These are phyloP conservation scores for Bombus haemorrhoidalis DNA, from an alignment of 1,140 invertebrate genomes.

Conservation along the genomic window DNA sequence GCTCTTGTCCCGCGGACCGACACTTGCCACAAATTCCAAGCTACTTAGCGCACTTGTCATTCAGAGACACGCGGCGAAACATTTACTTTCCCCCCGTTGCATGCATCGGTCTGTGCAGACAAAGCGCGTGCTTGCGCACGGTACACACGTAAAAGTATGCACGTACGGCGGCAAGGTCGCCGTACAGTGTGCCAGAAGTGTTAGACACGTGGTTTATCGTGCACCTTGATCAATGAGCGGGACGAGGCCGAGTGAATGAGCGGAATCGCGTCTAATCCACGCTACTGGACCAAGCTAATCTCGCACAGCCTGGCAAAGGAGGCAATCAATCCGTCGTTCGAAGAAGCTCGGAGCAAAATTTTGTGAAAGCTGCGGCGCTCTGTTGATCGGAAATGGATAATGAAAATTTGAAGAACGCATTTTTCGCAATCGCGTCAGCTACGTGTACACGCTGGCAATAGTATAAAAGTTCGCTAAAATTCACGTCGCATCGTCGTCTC, in stretches of 20 bases:
- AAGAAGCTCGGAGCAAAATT: accelerated
- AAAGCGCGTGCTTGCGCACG: not conserved
- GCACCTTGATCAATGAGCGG: conserved; percentile 73
- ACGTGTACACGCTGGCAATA: too few species aligned
- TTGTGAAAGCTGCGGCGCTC: too few species aligned
- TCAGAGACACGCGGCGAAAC: not conserved
- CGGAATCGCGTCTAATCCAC: conserved; percentile 37
- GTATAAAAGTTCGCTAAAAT: too few species aligned
- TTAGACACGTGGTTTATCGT: conserved; percentile 63
- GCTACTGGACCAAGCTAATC: accelerated
- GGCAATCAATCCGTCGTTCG: too few species aligned
- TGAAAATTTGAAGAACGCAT: too few species aligned
- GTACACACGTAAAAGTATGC: not conserved
- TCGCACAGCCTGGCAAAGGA: too few species aligned
- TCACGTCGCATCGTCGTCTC: too few species aligned
- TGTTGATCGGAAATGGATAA: too few species aligned
- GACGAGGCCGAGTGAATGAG: conserved; percentile 41
- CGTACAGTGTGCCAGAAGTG: conserved; percentile 69
- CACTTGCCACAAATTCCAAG: not conserved
- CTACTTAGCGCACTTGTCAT: not conserved
- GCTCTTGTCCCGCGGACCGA: not conserved
- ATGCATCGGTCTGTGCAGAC: not conserved
- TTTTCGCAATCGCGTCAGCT: too few species aligned
- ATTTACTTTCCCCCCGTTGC: not conserved
- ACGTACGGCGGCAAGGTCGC: conserved; percentile 73